These are phyloP conservation scores for Proterorhinus semilunaris DNA, from an alignment of 2,113 vertebrate species.

Conservation along the genomic window DNA sequence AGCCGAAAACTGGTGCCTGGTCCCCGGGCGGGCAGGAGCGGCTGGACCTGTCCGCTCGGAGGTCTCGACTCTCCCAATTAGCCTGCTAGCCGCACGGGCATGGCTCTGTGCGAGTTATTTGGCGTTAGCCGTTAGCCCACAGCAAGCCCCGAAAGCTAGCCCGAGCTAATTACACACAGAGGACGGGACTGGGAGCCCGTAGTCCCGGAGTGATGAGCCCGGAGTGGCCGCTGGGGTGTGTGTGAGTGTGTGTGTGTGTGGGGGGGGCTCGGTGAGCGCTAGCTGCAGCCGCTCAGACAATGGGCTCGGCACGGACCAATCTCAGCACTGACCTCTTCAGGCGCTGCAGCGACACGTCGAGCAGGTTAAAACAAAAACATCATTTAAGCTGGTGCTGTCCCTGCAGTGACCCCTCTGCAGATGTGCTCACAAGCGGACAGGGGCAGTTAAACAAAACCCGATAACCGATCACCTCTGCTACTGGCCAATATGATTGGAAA, in stretches of 20 bases:
- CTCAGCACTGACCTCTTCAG: slow-evolving; percentile 57
- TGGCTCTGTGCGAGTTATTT: slow-evolving; percentile 10
- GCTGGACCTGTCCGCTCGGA: slow-evolving; percentile 36
- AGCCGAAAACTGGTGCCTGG: not conserved
- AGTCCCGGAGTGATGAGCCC: not conserved
- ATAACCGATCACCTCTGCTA: no score
- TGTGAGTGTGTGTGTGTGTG: no score
- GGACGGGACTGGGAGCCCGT: no score
- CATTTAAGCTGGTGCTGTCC: not conserved
- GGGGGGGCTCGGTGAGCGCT: slow-evolving; percentile 36
- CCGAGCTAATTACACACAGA: not conserved
- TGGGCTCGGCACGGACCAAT: slow-evolving; percentile 64
- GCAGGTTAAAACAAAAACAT: slow-evolving; percentile 12
- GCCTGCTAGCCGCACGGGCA: slow-evolving; percentile 43
- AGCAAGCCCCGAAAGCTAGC: not conserved
- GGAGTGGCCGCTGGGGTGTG: not conserved
- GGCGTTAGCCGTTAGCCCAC: slow-evolving; percentile 19
- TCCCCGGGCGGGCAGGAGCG: slow-evolving; percentile 15
- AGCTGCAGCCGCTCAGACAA: slow-evolving; percentile 51
- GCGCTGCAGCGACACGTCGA: slow-evolving; percentile 39
- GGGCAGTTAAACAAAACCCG: no score
- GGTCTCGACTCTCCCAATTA: slow-evolving; percentile 28
- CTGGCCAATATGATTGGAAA: no score
- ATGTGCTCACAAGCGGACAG: no score
- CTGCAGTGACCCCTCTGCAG: not conserved